These are phyloP conservation scores for Choristoneura fumiferana DNA, from an alignment of 1,140 invertebrate species.

Conservation along the genomic window DNA sequence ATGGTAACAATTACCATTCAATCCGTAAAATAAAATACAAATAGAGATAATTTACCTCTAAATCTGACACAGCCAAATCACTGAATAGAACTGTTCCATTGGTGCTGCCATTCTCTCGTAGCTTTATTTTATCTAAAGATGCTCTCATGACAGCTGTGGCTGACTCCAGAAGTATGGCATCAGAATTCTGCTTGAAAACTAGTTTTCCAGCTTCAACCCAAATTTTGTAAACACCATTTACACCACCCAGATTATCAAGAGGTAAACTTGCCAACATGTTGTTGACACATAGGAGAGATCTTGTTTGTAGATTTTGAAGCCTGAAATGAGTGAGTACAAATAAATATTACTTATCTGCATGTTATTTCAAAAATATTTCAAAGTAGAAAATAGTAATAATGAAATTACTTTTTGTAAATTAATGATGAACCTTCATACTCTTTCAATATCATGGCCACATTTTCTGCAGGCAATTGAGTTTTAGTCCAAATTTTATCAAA, in stretches of 20 bases:
- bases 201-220: constrained; percentile 80
- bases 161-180: constrained; percentile 81
- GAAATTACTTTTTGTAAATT: constrained; percentile 70
- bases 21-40: constrained; percentile 17
- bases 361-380: constrained; percentile 11
- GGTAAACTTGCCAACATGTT: constrained; percentile 82
- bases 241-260: constrained; percentile 80
- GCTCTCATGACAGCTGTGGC: constrained; percentile 83
- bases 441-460: constrained; percentile 75
- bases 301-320: constrained; percentile 74
- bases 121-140: constrained; percentile 76
- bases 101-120: constrained; percentile 48
- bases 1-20: background rate
- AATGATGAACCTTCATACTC: constrained; percentile 71
- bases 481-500: constrained; percentile 79
- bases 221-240: constrained; percentile 75
- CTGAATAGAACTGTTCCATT: constrained; percentile 60
- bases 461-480: constrained; percentile 72
- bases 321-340: constrained; percentile 45
- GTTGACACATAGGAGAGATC: constrained; percentile 83
- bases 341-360: too few relatives aligned
- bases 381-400: constrained; percentile 11
- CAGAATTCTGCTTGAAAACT: constrained; percentile 75
- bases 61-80: constrained; percentile 66
- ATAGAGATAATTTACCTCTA: constrained; percentile 54